Conservation (phyloP, 1,140 invertebrate genomes). For the Eriocheir sinensis region DNA sequence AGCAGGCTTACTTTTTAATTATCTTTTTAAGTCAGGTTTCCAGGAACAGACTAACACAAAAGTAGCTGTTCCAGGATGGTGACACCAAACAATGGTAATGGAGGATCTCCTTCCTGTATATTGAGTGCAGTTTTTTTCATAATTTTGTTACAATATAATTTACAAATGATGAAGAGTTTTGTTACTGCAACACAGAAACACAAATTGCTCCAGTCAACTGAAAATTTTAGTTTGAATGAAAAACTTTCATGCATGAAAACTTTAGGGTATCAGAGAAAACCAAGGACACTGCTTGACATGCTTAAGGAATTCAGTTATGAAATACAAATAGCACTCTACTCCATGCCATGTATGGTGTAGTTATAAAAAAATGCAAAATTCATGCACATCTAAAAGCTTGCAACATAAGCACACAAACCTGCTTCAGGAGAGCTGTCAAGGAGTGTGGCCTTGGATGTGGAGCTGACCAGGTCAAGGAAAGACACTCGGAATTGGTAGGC, state of each 20-base stretch:
- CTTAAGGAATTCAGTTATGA: constrained; percentile 3
- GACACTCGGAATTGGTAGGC: constrained; percentile 81
- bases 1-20: no score
- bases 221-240: background rate
- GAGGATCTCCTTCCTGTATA: no score
- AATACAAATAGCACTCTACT: background rate
- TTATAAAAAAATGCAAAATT: background rate
- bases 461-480: constrained; percentile 80
- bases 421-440: constrained; percentile 43
- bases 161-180: background rate
- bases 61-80: no score
- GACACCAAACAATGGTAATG: background rate
- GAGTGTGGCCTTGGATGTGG: constrained; percentile 80
- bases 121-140: no score
- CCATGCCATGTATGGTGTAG: background rate
- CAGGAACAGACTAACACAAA: no score
- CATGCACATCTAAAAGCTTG: constrained; percentile 36
- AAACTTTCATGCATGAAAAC: background rate
- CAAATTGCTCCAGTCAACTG: no score
- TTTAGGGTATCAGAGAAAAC: background rate
- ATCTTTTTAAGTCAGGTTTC: no score
- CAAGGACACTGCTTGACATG: background rate
- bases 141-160: no score
- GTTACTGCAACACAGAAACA: background rate
- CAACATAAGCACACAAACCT: constrained; percentile 39